phyloP scores from a whole-genome alignment of 2,888 invertebrate species.

The Timema podura region DNA sequence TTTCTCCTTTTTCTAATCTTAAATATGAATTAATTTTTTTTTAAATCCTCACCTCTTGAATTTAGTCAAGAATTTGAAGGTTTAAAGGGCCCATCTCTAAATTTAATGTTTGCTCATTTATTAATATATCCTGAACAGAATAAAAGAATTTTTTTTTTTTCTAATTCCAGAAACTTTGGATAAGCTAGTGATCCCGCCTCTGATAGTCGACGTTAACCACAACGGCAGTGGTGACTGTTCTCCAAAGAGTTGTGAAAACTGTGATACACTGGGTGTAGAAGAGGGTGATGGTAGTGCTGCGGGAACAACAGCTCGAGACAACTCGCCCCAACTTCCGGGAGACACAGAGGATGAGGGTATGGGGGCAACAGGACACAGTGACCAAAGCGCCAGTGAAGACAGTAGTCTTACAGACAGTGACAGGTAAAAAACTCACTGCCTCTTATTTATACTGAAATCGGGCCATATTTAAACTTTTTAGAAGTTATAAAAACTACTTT shows the following conservation, averaged over 20 bases:
- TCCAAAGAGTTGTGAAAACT: background rate
- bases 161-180: constrained; percentile 46
- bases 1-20: too few species aligned
- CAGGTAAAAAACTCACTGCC: constrained; percentile 38
- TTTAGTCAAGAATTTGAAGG: too few species aligned
- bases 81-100: too few species aligned
- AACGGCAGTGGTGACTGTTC: constrained; percentile 21
- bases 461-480: too few species aligned
- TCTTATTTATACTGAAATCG: too few species aligned
- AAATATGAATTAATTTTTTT: too few species aligned
- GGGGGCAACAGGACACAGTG: constrained; percentile 39
- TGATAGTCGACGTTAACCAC: constrained; percentile 29
- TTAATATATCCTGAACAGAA: too few species aligned
- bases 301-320: constrained; percentile 31
- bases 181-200: constrained; percentile 51
- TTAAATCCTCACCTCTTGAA: too few species aligned
- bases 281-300: constrained; percentile 30
- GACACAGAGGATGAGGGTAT: constrained; percentile 31
- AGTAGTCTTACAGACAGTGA: constrained; percentile 74
- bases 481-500: too few species aligned
- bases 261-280: constrained; percentile 12
- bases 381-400: constrained; percentile 71
- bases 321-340: constrained; percentile 27
- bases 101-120: too few species aligned
- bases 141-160: background rate